Evolutionary conservation across 2,113 vertebrate species (phyloP), one percentile per base, ranked within the genome.

Genomic region (Atherinomorus stipes): DNA sequence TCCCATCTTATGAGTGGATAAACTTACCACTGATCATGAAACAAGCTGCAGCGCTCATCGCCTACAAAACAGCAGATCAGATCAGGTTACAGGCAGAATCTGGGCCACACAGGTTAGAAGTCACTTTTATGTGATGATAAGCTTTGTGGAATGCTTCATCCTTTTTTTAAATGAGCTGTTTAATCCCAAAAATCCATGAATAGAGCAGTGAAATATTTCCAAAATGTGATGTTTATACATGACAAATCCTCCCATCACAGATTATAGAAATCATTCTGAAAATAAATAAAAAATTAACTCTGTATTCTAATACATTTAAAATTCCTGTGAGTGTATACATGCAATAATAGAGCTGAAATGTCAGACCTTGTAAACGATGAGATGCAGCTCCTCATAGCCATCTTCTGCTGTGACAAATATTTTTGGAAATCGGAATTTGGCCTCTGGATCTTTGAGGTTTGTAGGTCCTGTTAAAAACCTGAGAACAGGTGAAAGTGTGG

Each of bases 31-130:
- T 95, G 74, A 99, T 95, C 98, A 99, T 98, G 74, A 99, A 99
- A 92, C 98, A 99, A 62, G 97, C 96, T 11, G 96, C 96, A 28
- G 97, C 98, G 58, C 97, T 99, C 98, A 99, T 99, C 2, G 98
- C 97, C 98, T 99, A 91, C 15, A 92, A 86, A 91, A 78, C 19
- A 74, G 26, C 28, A 80, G 42, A 74, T 70, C 5, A 59, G 49
- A 22, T 38, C 19, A 53, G 60, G 71, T 71, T 73, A 80, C 78
- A 83, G 11, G 42, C 53, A 59, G 59, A 70, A 52, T 64, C 42
- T 75, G 73, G 73, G 81, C 78, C 78, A 64, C 28, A 66, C 56
- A 47, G 70, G 50, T 71, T 60, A 65, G 56, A 59, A 62, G 74
- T 72, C 1, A 82, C 71, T 85, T 76, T 64, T 83, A 78, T 47